These are phyloP conservation scores for Odontocolon sp. DNA, from an alignment of 2,888 invertebrate species.

Conservation along the genomic window DNA sequence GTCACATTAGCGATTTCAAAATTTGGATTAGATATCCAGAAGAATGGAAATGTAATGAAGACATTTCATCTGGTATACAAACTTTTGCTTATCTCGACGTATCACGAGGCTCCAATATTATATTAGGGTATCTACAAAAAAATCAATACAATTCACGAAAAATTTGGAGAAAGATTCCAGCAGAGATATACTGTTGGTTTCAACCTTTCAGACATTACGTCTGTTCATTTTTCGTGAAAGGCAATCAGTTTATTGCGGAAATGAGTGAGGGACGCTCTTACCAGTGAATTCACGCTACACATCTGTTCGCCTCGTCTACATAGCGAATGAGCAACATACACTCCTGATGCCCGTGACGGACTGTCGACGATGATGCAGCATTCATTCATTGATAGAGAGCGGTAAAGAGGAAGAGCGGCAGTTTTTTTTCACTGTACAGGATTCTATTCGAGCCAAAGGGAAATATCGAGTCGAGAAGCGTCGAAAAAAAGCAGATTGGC, in stretches of 20 bases:
- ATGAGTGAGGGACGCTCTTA: constrained; percentile 39
- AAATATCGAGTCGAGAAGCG: no score
- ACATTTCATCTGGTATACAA: no score
- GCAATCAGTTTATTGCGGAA: constrained; percentile 58
- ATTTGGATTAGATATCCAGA: no score
- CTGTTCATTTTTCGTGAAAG: constrained; percentile 44
- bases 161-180: background rate
- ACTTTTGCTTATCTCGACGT: no score
- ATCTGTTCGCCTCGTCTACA: constrained; percentile 7
- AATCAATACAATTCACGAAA: background rate
- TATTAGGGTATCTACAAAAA: background rate
- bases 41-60: no score
- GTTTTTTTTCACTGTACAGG: background rate
- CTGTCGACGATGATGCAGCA: constrained; percentile 1
- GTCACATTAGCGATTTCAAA: background rate
- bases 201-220: background rate
- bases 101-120: background rate
- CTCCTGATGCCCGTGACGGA: background rate
- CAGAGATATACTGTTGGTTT: background rate
- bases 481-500: no score
- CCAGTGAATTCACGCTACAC: background rate
- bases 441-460: no score
- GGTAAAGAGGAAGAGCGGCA: constrained; percentile 2
- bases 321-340: background rate
- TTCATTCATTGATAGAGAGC: constrained; percentile 26